A percentile compares a stretch with the other conserved stretches of the same genome.
phyloP scores from a whole-genome alignment of 2,888 invertebrate species.

The Cataglyphis livida region DNA sequence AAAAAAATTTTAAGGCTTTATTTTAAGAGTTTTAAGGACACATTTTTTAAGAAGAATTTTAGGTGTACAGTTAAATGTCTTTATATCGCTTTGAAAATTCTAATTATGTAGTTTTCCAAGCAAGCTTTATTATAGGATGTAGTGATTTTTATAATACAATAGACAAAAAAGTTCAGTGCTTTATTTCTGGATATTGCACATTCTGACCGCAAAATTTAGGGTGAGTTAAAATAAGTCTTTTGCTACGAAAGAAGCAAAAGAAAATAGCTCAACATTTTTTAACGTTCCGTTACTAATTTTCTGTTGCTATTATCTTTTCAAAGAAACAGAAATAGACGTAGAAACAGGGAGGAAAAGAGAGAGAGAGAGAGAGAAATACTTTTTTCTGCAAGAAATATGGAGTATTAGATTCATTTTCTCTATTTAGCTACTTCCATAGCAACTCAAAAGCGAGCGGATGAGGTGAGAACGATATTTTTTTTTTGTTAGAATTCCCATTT shows the following conservation, averaged over 20 bases:
- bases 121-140: background rate
- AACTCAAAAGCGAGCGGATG: background rate
- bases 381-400: background rate
- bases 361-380: too few relatives aligned
- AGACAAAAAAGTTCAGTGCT: background rate
- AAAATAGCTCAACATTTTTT: background rate
- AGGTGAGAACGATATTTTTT: background rate
- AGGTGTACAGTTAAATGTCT: background rate
- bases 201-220: background rate
- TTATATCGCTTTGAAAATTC: background rate
- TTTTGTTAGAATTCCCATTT: background rate
- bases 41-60: background rate
- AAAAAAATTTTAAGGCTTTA: background rate
- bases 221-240: background rate
- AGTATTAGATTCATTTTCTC: constrained; percentile 3
- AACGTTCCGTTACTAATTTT: background rate
- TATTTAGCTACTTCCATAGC: background rate
- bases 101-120: background rate
- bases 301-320: background rate
- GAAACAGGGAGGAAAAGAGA: too few relatives aligned
- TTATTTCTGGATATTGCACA: background rate
- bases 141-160: background rate
- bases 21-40: background rate
- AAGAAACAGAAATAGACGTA: background rate
- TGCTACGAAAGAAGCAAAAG: background rate